Percentiles rank a stretch among this genome's conserved stretches.
Conservation (phyloP, 2,113 vertebrate species). For the Lamprotornis superbus region DNA sequence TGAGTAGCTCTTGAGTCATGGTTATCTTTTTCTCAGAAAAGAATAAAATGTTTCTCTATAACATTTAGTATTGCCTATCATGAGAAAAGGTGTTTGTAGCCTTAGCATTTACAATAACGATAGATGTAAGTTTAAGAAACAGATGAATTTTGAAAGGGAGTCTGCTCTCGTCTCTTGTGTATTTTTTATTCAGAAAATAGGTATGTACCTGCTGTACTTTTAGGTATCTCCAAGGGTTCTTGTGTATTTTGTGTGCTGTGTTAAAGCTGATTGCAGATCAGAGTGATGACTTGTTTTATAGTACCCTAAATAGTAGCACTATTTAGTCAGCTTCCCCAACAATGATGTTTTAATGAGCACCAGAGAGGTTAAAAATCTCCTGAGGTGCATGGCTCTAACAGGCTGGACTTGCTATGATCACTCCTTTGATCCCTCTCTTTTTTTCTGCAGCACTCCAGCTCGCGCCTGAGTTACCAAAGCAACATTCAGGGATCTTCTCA, state of each 20-base stretch:
- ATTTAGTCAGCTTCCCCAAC: neutral
- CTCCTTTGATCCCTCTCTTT: neutral
- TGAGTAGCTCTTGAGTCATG: neutral
- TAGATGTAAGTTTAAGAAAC: neutral
- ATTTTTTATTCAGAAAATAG: neutral
- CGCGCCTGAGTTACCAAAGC: constrained; percentile 98
- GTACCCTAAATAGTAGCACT: neutral
- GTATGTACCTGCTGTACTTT: neutral
- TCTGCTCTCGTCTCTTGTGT: neutral
- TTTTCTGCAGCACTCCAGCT: constrained; percentile 86
- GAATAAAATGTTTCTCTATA: neutral
- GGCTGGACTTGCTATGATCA: neutral
- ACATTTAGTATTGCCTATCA: neutral
- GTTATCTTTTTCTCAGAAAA: neutral
- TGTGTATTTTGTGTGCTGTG: neutral
- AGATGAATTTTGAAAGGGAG: neutral
- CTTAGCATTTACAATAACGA: accelerated
- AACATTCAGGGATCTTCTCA: constrained; percentile 93
- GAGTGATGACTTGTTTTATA: neutral
- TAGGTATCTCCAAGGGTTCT: neutral
- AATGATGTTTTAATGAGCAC: neutral
- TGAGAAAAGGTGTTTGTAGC: neutral
- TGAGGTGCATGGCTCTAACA: neutral
- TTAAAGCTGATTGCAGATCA: neutral
- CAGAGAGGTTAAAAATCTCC: neutral